Conservation (phyloP, 2,113 vertebrate species). For the Equus quagga region DNA sequence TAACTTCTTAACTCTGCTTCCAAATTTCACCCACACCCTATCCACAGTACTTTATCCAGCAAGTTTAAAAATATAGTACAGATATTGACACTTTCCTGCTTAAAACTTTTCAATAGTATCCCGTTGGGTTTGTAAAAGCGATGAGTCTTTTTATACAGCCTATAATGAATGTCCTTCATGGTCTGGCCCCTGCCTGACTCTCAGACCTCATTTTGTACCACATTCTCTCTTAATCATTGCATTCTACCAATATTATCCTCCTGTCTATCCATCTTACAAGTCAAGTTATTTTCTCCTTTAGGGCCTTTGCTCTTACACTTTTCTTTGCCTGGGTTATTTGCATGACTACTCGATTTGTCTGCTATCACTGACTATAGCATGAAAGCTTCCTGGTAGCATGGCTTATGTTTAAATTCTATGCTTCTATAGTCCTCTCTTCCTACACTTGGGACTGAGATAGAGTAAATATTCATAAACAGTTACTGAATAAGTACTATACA, state of each 20-base stretch:
- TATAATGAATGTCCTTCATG: not conserved
- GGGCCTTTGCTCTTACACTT: not conserved
- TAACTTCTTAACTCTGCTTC: not conserved
- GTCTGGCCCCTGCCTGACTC: not conserved
- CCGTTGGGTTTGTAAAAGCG: not conserved
- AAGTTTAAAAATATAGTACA: not conserved
- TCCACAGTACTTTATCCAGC: not conserved
- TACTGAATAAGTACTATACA: not conserved
- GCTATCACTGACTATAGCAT: not conserved
- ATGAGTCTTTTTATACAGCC: not conserved
- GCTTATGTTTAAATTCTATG: not conserved
- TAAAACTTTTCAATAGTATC: not conserved
- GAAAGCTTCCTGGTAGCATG: not conserved
- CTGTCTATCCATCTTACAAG: not conserved
- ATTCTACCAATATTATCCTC: not conserved
- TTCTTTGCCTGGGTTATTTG: not conserved
- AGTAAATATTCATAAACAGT: not conserved
- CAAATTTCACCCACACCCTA: not conserved
- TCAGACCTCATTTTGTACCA: not conserved
- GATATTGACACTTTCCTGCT: not conserved
- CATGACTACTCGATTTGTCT: not conserved
- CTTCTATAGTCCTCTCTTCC: not conserved
- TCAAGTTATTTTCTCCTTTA: not conserved
- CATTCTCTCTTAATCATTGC: not conserved
- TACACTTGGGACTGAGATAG: not conserved